Conservation (phyloP, 1,140 invertebrate species). For the Melanaphis sacchari region DNA sequence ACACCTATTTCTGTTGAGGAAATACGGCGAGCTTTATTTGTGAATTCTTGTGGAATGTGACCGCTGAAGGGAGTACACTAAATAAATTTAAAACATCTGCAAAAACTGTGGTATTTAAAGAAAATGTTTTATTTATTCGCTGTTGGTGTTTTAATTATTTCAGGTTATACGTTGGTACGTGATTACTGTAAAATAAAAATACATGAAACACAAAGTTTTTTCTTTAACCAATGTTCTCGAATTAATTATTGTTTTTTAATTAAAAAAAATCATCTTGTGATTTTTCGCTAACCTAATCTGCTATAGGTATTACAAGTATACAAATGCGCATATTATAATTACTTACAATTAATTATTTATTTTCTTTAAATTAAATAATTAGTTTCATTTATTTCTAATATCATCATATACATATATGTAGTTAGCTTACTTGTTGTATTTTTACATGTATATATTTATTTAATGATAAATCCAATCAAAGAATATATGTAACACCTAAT, state of each 20-base stretch:
- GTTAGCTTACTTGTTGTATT: neutral
- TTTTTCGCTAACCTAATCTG: neutral
- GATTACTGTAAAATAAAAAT: neutral
- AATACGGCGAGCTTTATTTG: neutral
- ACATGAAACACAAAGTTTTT: neutral
- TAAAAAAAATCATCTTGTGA: neutral
- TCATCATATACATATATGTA: neutral
- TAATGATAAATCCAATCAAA: neutral
- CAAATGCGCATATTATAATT: neutral
- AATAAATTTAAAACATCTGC: slow-evolving; percentile 7
- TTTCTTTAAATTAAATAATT: neutral
- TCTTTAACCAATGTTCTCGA: neutral
- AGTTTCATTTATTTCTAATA: neutral
- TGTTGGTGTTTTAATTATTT: slow-evolving; percentile 9
- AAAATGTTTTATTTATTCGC: neutral
- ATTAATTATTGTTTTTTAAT: slow-evolving; percentile 7
- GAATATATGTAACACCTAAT: neutral
- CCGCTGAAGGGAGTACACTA: neutral
- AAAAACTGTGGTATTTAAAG: neutral
- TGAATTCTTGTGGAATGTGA: neutral
- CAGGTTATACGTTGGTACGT: neutral
- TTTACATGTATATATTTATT: neutral
- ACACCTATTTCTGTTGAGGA: neutral
- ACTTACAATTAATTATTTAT: neutral
- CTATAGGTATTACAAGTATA: neutral